Evolutionary conservation across 2,797 vertebrate genomes (phyloP).

Genomic region (Sparidentex hasta): DNA sequence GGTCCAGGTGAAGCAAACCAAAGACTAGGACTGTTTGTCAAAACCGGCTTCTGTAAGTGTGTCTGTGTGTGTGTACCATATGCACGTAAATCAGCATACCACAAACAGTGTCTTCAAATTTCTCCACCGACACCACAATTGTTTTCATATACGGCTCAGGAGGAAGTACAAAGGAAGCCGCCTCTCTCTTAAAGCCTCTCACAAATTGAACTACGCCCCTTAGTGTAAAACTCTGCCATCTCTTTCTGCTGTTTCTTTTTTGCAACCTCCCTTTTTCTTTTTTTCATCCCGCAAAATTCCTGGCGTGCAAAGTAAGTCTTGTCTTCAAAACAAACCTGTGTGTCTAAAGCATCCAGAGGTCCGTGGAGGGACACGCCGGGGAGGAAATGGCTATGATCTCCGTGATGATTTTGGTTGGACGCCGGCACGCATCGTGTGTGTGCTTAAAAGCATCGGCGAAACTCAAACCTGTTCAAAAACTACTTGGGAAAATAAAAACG

Average conservation of each 20-base stretch:
- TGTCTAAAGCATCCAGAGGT: slow-evolving; percentile 53
- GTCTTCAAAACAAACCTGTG: slow-evolving; percentile 67
- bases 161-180: background rate
- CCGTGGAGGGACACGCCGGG: slow-evolving; percentile 42
- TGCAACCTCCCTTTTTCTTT: slow-evolving; percentile 29
- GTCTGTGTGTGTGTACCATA: too few relatives aligned
- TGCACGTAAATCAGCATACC: slow-evolving; percentile 10
- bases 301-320: slow-evolving; percentile 40
- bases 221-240: slow-evolving; percentile 20
- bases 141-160: slow-evolving; percentile 12
- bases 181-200: slow-evolving; percentile 4
- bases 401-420: slow-evolving; percentile 74
- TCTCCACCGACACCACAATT: slow-evolving; percentile 10
- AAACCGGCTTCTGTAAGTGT: slow-evolving; percentile 38
- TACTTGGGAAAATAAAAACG: slow-evolving; percentile 79
- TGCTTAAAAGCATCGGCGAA: slow-evolving; percentile 75
- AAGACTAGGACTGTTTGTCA: slow-evolving; percentile 50
- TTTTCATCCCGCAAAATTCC: slow-evolving; percentile 51
- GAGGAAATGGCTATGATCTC: slow-evolving; percentile 70
- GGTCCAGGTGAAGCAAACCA: slow-evolving; percentile 61
- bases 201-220: slow-evolving; percentile 21
- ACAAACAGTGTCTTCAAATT: slow-evolving; percentile 24
- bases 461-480: slow-evolving; percentile 78
- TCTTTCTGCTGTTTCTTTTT: slow-evolving; percentile 23
- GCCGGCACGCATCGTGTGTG: slow-evolving; percentile 58